A percentile compares a stretch with the other conserved stretches of the same genome.
Evolutionary conservation across 2,113 vertebrate genomes (phyloP).

Genomic region (Onychostoma macrolepis): DNA sequence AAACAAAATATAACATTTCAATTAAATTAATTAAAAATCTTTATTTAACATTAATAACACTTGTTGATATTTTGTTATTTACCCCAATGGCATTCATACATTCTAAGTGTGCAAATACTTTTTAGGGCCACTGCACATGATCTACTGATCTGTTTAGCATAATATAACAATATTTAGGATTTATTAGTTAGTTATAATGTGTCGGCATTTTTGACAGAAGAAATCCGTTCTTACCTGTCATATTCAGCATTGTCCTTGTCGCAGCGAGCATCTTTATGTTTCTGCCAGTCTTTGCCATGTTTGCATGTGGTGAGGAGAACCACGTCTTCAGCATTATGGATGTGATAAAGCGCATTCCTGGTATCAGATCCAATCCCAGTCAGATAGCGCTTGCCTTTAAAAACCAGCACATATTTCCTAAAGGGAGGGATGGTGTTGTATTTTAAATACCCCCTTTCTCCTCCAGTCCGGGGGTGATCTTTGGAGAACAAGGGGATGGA

Average conservation of each 20-base stretch:
- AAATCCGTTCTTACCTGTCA: constrained; percentile 87
- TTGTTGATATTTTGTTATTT: neutral
- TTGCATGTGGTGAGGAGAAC: constrained; percentile 98
- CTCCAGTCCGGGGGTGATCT: constrained; percentile 97
- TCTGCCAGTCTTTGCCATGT: constrained; percentile 99
- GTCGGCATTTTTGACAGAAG: neutral
- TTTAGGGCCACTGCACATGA: neutral
- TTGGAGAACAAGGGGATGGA: constrained; percentile 98
- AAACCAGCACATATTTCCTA: constrained; percentile 98
- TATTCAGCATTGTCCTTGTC: constrained; percentile 96
- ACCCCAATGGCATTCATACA: neutral
- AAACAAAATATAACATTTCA: neutral
- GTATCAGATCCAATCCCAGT: constrained; percentile 99
- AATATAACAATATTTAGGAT: neutral
- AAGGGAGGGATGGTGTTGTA: constrained; percentile 95
- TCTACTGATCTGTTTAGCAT: neutral
- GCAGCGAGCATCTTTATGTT: constrained; percentile 97
- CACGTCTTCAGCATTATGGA: constrained; percentile 96
- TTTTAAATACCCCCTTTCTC: constrained; percentile 93
- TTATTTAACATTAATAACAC: neutral
- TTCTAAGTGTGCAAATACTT: neutral
- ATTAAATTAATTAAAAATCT: neutral
- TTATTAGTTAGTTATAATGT: neutral
- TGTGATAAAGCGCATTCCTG: constrained; percentile 97
- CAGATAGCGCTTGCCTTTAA: constrained; percentile 98